phyloP scores from a whole-genome alignment of 1,140 invertebrate genomes.

The Anastrepha ludens region DNA sequence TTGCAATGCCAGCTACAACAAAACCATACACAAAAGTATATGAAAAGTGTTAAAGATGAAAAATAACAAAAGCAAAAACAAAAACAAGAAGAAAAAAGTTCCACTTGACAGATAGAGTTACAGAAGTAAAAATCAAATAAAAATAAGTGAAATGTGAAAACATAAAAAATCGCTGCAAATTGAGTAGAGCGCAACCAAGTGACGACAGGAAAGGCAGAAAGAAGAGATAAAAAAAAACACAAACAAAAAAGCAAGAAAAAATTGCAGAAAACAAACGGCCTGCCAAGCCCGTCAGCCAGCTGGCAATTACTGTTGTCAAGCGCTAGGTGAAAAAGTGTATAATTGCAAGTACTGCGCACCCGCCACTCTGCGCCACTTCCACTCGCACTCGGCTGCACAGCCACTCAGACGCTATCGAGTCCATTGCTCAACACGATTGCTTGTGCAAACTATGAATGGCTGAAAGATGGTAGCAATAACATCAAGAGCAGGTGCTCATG shows the following conservation, averaged over 20 bases:
- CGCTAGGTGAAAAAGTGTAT: conserved; percentile 45
- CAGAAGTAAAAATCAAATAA: conserved; percentile 3
- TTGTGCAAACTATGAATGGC: neutral
- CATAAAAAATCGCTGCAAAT: conserved; percentile 21
- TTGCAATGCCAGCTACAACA: neutral
- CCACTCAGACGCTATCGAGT: conserved; percentile 39
- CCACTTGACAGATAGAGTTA: conserved; percentile 22
- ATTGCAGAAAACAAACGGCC: conserved; percentile 14
- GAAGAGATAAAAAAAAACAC: neutral
- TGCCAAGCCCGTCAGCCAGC: conserved; percentile 42
- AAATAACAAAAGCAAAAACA: neutral
- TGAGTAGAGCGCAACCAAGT: conserved; percentile 22
- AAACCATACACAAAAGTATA: conserved; percentile 11
- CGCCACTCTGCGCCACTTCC: neutral
- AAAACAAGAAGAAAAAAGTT: neutral
- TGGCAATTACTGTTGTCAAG: conserved; percentile 48
- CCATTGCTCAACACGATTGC: conserved; percentile 32
- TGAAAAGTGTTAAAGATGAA: neutral
- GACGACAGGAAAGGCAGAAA: neutral
- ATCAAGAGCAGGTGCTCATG: neutral
- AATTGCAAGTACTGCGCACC: conserved; percentile 13
- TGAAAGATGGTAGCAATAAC: neutral
- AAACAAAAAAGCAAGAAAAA: neutral
- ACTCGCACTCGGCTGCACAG: neutral
- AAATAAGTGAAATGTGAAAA: neutral